Conservation (phyloP, 2,113 vertebrate genomes). For the Motacilla tschutschensis region DNA sequence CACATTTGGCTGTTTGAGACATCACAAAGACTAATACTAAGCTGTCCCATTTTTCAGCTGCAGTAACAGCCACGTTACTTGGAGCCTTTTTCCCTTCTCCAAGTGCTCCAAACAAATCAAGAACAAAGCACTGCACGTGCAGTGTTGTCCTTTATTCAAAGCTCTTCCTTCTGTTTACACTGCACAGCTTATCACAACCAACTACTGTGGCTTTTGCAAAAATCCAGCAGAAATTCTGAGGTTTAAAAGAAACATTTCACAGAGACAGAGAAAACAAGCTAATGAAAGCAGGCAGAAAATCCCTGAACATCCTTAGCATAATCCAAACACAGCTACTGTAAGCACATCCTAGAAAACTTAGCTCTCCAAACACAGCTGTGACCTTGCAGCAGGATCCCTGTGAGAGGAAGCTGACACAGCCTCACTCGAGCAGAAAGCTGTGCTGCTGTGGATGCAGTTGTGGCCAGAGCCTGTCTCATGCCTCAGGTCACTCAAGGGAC, state of each 20-base stretch:
- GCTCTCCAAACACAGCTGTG: background rate
- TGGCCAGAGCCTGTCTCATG: background rate
- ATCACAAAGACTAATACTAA: background rate
- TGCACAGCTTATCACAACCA: background rate
- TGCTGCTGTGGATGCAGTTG: background rate
- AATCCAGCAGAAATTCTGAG: background rate
- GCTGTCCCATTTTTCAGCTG: background rate
- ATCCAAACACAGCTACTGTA: background rate
- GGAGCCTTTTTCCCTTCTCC: background rate
- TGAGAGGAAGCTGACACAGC: background rate
- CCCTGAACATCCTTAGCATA: background rate
- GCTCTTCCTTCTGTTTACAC: background rate
- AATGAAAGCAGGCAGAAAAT: conserved; percentile 5
- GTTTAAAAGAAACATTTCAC: background rate
- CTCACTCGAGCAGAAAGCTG: background rate
- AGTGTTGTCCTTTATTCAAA: background rate
- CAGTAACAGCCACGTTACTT: rapidly evolving
- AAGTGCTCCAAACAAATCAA: background rate
- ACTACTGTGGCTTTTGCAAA: background rate
- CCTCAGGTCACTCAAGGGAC: background rate
- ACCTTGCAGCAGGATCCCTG: background rate
- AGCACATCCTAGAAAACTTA: background rate
- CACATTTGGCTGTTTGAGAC: background rate
- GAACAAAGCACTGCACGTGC: background rate
- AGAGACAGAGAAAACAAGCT: background rate